Evolutionary conservation across 2,797 vertebrate genomes (phyloP), one percentile per base, ranked within the genome.

Genomic region (Pseudomugil gertrudae): DNA sequence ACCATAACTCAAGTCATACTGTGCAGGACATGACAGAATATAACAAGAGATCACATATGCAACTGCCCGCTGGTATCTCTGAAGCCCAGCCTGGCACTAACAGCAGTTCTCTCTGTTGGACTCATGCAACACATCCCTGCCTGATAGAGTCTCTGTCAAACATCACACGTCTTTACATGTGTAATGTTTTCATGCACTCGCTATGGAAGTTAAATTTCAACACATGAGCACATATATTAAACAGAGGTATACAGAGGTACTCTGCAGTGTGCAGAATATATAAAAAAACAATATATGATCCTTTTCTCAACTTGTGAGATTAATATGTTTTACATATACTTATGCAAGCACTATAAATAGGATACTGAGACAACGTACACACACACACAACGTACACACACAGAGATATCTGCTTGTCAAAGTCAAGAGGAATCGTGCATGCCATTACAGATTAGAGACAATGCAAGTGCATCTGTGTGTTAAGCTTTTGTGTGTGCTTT

Each of bases 361-460:
- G 47, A 35, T 19, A 8, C 29, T 38, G 21, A 60, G 29, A 53
- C 63, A 69, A 57, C 61, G 5, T 58, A 35, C 70, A 47, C 59
- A 40, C 24, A n/a, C 48, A 26, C 66, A 56, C 66, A 32, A 79
- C 66, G 57, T 60, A 67, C 76, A 57, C 76, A 77, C 61, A 65
- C 57, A 60, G 72, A 74, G 84, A 70, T 69, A 74, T 84, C 81
- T 78, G 45, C 79, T 80, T 85, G 85, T 79, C 84, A 89, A 79
- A 87, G 85, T 85, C 84, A 78, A 81, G 80, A 85, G 72, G 68
- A 90, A 79, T 75, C 55, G 63, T 72, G 74, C 70, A 58, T 68
- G 74, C 74, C 73, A 43, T 76, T 76, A 78, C 68, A 86, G 79
- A 85, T 86, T 80, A 78, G 74, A 87, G 74, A 86, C 80, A 85